Evolutionary conservation across 2,888 invertebrate species (phyloP).

Genomic region (Operophtera brumata): DNA sequence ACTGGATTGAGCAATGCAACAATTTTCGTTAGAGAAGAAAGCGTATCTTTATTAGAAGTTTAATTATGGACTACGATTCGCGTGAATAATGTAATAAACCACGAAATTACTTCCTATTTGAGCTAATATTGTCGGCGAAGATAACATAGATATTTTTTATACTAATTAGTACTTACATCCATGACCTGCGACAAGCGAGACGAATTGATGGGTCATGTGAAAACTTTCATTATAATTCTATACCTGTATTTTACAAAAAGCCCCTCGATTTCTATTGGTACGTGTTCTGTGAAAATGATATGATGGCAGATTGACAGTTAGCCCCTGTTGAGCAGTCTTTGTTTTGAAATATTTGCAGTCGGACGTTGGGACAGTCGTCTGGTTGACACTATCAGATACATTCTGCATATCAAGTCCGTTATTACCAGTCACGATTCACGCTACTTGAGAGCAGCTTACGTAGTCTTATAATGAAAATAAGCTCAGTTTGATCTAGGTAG

Average conservation of each 20-base stretch:
- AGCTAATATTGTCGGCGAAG: conserved; percentile 39
- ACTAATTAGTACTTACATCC: conserved; percentile 18
- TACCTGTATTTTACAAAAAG: conserved; percentile 16
- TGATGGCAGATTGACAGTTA: conserved; percentile 24
- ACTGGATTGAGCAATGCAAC: conserved; percentile 32
- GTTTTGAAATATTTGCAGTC: conserved; percentile 25
- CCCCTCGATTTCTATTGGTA: conserved; percentile 16
- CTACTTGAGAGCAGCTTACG: conserved; percentile 45
- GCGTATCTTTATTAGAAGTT: conserved; percentile 62
- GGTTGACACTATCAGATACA: conserved; percentile 40
- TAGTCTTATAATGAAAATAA: conserved; percentile 38
- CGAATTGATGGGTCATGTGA: conserved; percentile 26
- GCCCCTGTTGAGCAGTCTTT: conserved; percentile 33
- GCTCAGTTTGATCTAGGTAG: conserved; percentile 38
- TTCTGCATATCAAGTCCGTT: conserved; percentile 29
- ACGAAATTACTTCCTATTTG: conserved; percentile 68
- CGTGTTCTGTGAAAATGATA: conserved; percentile 19
- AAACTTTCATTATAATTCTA: conserved; percentile 27
- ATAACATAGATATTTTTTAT: conserved; percentile 25
- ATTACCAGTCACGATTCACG: conserved; percentile 40
- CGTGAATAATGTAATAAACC: conserved; percentile 69
- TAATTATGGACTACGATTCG: conserved; percentile 62
- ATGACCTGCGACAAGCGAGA: conserved; percentile 27
- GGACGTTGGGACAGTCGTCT: conserved; percentile 34
- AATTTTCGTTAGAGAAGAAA: conserved; percentile 55